phyloP scores from a whole-genome alignment of 1,140 invertebrate genomes.

The Drosophila arawakana region DNA sequence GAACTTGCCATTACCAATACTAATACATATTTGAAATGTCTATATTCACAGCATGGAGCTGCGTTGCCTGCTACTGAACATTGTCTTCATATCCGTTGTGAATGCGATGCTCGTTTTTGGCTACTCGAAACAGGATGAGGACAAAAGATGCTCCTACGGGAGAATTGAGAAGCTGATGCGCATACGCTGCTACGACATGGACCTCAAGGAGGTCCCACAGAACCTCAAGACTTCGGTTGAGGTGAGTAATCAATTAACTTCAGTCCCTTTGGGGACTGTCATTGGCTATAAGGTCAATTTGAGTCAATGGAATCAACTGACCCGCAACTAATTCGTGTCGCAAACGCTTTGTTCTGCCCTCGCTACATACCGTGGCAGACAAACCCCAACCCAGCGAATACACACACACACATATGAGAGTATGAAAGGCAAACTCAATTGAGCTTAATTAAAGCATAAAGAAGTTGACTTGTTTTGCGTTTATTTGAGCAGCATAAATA shows the following conservation, averaged over 20 bases:
- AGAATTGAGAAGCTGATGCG: slow-evolving; percentile 86
- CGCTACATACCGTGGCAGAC: background rate
- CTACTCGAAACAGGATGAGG: slow-evolving; percentile 56
- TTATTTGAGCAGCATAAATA: slow-evolving; percentile 31
- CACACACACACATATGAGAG: too few relatives aligned
- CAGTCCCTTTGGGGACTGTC: background rate
- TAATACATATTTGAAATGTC: slow-evolving; percentile 7
- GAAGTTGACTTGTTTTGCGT: slow-evolving; percentile 52
- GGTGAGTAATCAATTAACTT: slow-evolving; percentile 79
- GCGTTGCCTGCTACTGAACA: slow-evolving; percentile 62
- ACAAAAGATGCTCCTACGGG: slow-evolving; percentile 84
- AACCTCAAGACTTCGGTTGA: slow-evolving; percentile 85
- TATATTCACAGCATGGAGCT: slow-evolving; percentile 73
- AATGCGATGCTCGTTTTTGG: slow-evolving; percentile 62
- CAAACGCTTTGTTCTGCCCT: slow-evolving; percentile 2
- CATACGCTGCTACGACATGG: slow-evolving; percentile 85
- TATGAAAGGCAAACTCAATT: slow-evolving; percentile 61
- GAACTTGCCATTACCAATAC: background rate
- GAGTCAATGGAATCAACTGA: slow-evolving; percentile 52
- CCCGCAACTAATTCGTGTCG: slow-evolving; percentile 59
- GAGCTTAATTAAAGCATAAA: slow-evolving; percentile 82
- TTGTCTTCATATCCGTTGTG: slow-evolving; percentile 58
- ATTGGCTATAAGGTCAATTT: slow-evolving; percentile 46
- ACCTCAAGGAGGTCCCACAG: slow-evolving; percentile 85
- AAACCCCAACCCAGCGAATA: slow-evolving; percentile 5